Conservation (phyloP, 2,113 vertebrate species). For the Trochalopteron elliotii region DNA sequence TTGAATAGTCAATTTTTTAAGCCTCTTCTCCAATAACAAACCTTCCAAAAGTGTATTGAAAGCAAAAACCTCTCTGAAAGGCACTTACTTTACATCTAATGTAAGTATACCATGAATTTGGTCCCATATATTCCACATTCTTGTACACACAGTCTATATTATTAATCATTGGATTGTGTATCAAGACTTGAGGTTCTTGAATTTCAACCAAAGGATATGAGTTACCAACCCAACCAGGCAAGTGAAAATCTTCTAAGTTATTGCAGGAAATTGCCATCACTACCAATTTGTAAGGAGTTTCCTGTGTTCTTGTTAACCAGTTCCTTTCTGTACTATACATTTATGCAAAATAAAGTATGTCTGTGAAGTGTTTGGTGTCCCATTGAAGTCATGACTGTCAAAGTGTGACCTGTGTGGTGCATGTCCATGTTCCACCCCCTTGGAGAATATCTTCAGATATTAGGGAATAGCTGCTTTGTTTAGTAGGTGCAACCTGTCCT, state of each 20-base stretch:
- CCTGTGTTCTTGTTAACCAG: conserved; percentile 28
- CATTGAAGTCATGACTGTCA: background rate
- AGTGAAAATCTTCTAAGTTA: conserved; percentile 58
- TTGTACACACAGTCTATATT: background rate
- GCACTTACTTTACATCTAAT: background rate
- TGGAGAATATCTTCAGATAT: background rate
- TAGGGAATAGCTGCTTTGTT: background rate
- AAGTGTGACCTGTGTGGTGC: background rate
- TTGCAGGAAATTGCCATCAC: conserved; percentile 58
- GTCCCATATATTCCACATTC: background rate
- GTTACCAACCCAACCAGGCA: conserved; percentile 39
- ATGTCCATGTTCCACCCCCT: background rate
- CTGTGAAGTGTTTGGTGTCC: background rate
- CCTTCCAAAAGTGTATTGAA: background rate
- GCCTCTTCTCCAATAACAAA: background rate
- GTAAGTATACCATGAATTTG: background rate
- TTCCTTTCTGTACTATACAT: background rate
- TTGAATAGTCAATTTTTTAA: background rate
- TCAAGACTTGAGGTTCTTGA: conserved; percentile 35
- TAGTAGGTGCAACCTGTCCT: background rate
- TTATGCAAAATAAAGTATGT: background rate
- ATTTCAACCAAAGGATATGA: conserved; percentile 51
- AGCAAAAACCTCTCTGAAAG: background rate
- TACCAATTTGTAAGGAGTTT: conserved; percentile 54
- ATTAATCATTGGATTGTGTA: conserved; percentile 17